Base-by-base conservation (phyloP, 2,797 vertebrate species). In the Atherinosoma microstoma region DNA sequence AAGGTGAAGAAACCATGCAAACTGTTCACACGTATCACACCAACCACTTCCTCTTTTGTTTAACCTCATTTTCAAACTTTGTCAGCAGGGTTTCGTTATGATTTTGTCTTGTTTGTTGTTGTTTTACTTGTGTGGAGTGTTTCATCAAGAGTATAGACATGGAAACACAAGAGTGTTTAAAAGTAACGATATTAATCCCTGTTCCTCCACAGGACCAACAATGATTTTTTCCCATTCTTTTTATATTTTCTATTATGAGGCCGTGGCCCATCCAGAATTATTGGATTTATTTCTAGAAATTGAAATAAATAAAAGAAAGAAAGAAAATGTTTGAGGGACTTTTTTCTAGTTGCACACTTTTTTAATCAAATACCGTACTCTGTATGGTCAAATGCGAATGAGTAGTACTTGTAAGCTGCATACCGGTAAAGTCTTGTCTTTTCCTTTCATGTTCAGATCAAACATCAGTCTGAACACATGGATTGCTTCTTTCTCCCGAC, bases 391-490 rank as follows among this genome's bases (percentile, higher is more conserved):
- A 27, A 51, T 45, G 22, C 3, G 3, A 24, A 24, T 18, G 7
- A 3, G n/a, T 51, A 8, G 42, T 20, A 45, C 45, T 47, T 47
- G 18, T 8, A 7, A 11, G 38, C 20, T 65, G 1, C 20, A 9
- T 89, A 95, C 94, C 57, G 86, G 87, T 32, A 92, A 90, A 38
- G 76, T 6, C 20, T 85, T 90, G 64, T 45, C 73, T 72, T 73
- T 84, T 6, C 86, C 73, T 64, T 73, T 59, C 69, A 84, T 84
- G 84, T 95, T 95, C 32, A 94, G 18, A 18, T 77, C 34, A 76
- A 92, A 95, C 92, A 95, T 95, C 70, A 75, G 10, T 47, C 73
- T 80, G 78, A 95, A 95, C 42, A 95, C 94, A 0, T 6, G 67
- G 32, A 94, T 59, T 0, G 95, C 95, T 65, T 94, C 94, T 29